Base-by-base conservation (phyloP, 2,888 invertebrate genomes). In the Allophyes oxyacanthae region DNA sequence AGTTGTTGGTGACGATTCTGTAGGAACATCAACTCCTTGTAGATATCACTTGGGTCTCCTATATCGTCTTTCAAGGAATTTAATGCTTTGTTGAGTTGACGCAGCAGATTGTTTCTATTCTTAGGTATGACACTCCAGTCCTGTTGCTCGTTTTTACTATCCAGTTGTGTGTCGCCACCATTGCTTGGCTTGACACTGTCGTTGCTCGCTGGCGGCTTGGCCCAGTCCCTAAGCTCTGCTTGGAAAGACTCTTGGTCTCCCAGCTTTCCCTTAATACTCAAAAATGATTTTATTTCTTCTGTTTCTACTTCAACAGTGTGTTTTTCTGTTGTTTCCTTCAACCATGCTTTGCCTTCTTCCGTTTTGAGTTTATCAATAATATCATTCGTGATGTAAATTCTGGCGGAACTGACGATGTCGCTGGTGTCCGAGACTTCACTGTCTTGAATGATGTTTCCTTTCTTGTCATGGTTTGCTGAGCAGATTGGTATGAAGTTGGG, bases 171-270 rank as follows among this genome's bases (percentile, higher is more conserved):
- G 14, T 77, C 76, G 7, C 52, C 62, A 25, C 80, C 84, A 43
- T 57, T 73, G 2, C 75, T 77, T 0, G 77, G 60, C 32, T 68
- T 72, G 2, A 50, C 13, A 14, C 46, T 60, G 6, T 74, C 71
- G 6, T 45, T 63, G 13, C 52, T 69, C 6, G 66, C 40, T 44
- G 74, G 75, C 0, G 54, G 64, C 36, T 79, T 81, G 15, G 78
- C 79, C 89, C 91, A 95, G 11, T 90, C 87, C 40, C 94, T 73
- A 0, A 95, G 80, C 58, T 90, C 90, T 0, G 81, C 60, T 66
- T 95, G 95, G 69, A 95, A 94, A 52, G 87, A 84, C 44, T 95
- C 94, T 70, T 95, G 95, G 66, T 94, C 87, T 0, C 69, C 83
- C 3, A 91, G 82, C 20, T 90, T 87, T 0, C 95, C 95, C 49